These are phyloP conservation scores for Caenorhabditis panamensis DNA, from an alignment of 2,888 invertebrate species.

Conservation along the genomic window DNA sequence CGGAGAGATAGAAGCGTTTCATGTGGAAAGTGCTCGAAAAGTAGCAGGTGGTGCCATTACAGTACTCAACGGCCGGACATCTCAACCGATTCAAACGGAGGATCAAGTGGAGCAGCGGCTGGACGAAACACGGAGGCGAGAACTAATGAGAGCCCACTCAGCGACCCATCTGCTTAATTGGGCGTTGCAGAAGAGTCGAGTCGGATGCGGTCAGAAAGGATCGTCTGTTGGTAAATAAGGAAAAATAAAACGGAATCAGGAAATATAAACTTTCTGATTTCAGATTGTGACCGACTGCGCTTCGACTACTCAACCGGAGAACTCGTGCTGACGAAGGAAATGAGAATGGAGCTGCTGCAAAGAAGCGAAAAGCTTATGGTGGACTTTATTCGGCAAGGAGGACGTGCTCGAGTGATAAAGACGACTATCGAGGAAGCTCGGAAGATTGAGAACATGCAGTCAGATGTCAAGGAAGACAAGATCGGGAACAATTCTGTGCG, in stretches of 20 bases:
- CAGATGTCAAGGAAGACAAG: slow-evolving; percentile 50
- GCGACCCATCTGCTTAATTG: slow-evolving; percentile 67
- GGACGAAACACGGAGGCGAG: slow-evolving; percentile 37
- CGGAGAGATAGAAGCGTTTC: slow-evolving; percentile 31
- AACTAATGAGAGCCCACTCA: slow-evolving; percentile 67
- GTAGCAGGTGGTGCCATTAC: slow-evolving; percentile 28
- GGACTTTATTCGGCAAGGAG: slow-evolving; percentile 26
- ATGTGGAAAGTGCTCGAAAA: slow-evolving; percentile 49
- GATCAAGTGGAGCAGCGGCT: slow-evolving; percentile 38
- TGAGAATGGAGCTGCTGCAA: slow-evolving; percentile 22
- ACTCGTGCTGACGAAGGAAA: slow-evolving; percentile 14
- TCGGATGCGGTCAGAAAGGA: slow-evolving; percentile 62
- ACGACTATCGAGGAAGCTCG: slow-evolving; percentile 28
- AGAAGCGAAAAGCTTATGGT: slow-evolving; percentile 25
- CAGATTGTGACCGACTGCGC: slow-evolving; percentile 48
- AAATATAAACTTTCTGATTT: no score
- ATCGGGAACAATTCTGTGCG: slow-evolving; percentile 30
- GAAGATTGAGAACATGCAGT: slow-evolving; percentile 37
- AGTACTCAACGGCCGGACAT: slow-evolving; percentile 35
- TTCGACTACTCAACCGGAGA: slow-evolving; percentile 46
- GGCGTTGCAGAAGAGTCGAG: slow-evolving; percentile 45
- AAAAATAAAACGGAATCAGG: no score
- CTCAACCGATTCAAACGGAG: slow-evolving; percentile 18
- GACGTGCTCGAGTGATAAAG: slow-evolving; percentile 10
- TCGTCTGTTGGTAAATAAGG: slow-evolving; percentile 60